These are phyloP conservation scores for Periphyllus acericola DNA, from an alignment of 2,888 invertebrate species.

Conservation along the genomic window DNA sequence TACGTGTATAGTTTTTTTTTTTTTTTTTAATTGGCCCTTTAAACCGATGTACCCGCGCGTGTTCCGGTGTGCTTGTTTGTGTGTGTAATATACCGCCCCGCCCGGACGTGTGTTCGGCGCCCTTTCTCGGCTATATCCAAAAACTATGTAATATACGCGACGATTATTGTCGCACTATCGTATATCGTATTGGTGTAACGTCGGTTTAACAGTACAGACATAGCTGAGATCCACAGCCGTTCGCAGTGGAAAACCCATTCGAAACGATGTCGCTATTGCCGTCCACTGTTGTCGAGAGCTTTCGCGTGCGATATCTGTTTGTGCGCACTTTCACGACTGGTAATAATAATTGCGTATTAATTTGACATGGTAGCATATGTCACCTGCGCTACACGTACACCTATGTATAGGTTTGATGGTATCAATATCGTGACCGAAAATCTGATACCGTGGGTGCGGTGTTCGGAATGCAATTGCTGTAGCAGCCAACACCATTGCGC, in stretches of 20 bases:
- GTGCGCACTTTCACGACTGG: too few relatives aligned
- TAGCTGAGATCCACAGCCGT: too few relatives aligned
- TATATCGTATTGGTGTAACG: too few relatives aligned
- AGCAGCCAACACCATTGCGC: not conserved
- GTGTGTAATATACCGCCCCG: not conserved
- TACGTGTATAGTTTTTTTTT: not conserved
- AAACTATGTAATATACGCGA: not conserved
- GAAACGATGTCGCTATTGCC: too few relatives aligned
- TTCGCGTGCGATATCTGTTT: too few relatives aligned
- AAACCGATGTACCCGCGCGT: not conserved
- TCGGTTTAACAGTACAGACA: too few relatives aligned
- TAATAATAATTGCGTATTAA: too few relatives aligned
- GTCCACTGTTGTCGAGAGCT: too few relatives aligned
- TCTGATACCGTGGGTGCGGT: not conserved
- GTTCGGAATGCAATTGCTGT: not conserved
- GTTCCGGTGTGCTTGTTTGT: not conserved
- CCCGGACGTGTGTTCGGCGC: not conserved
- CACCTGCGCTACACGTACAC: too few relatives aligned
- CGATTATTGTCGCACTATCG: too few relatives aligned
- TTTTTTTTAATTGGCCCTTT: conserved; percentile 57
- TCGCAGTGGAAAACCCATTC: too few relatives aligned
- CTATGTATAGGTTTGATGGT: not conserved
- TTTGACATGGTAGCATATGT: too few relatives aligned
- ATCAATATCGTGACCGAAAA: not conserved
- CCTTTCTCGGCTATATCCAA: not conserved